A percentile compares a stretch with the other conserved stretches of the same genome.
Evolutionary conservation across 2,888 invertebrate genomes (phyloP).

Genomic region (Cephus pulcher): DNA sequence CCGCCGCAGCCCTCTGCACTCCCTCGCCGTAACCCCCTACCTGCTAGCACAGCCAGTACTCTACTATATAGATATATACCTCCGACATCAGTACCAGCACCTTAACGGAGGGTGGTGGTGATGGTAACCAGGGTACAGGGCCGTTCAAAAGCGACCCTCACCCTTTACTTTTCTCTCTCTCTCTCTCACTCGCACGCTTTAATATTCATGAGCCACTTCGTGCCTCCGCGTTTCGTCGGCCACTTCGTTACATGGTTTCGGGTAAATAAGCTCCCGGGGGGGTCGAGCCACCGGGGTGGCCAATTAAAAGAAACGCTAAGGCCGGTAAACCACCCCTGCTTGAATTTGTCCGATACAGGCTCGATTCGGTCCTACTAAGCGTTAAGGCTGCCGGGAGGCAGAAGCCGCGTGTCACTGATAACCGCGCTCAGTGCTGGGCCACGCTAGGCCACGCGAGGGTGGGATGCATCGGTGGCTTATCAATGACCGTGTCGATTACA

Average conservation of each 20-base stretch:
- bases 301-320: background rate
- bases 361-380: background rate
- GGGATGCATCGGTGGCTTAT: background rate
- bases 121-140: background rate
- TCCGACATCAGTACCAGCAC: background rate
- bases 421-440: background rate
- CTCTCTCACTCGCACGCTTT: background rate
- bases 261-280: background rate
- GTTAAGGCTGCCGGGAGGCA: background rate
- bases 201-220: constrained; percentile 39
- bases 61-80: background rate
- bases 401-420: background rate
- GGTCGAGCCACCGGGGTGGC: background rate
- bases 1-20: constrained; percentile 64
- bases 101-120: background rate
- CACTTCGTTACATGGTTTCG: constrained; percentile 35
- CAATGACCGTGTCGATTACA: background rate
- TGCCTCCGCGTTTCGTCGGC: constrained; percentile 38
- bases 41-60: background rate
- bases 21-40: constrained; percentile 39
- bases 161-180: background rate
- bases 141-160: background rate
- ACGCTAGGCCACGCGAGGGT: background rate
- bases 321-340: background rate
- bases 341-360: background rate